Evolutionary conservation across 2,797 vertebrate genomes (phyloP).

Genomic region (Anguilla anguilla): DNA sequence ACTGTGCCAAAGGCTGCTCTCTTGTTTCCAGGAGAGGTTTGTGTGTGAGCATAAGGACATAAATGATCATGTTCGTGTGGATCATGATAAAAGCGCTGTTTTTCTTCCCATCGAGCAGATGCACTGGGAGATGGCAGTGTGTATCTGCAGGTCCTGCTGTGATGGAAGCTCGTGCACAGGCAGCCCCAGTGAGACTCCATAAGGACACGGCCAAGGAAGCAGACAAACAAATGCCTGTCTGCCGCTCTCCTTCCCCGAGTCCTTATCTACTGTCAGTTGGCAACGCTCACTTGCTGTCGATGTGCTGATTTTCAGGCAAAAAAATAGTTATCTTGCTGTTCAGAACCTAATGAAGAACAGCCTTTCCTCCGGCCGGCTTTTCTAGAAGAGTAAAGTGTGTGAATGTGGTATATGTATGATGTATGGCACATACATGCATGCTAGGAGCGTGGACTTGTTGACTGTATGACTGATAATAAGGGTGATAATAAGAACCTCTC

Average conservation of each 20-base stretch:
- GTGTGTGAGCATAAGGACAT: conserved; percentile 8
- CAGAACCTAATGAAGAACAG: neutral
- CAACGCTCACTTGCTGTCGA: neutral
- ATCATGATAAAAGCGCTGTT: conserved; percentile 19
- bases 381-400: neutral
- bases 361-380: neutral
- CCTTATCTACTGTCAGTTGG: neutral
- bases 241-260: neutral
- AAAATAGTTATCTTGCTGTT: neutral
- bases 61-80: neutral
- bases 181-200: conserved; percentile 7
- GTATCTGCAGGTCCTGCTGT: conserved; percentile 8
- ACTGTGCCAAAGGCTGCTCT: conserved; percentile 7
- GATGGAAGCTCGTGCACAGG: conserved; percentile 2
- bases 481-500: neutral
- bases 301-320: neutral
- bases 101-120: conserved; percentile 14
- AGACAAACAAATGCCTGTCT: neutral
- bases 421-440: neutral
- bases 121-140: conserved; percentile 5
- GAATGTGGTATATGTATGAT: neutral
- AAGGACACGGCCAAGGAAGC: conserved; percentile 6
- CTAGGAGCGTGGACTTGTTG: neutral
- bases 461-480: neutral
- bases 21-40: conserved; percentile 4